A percentile compares a stretch with the other conserved stretches of the same genome.
These are phyloP conservation scores for Tetranychus cinnabarinus DNA, from an alignment of 1,140 invertebrate genomes.

Conservation along the genomic window DNA sequence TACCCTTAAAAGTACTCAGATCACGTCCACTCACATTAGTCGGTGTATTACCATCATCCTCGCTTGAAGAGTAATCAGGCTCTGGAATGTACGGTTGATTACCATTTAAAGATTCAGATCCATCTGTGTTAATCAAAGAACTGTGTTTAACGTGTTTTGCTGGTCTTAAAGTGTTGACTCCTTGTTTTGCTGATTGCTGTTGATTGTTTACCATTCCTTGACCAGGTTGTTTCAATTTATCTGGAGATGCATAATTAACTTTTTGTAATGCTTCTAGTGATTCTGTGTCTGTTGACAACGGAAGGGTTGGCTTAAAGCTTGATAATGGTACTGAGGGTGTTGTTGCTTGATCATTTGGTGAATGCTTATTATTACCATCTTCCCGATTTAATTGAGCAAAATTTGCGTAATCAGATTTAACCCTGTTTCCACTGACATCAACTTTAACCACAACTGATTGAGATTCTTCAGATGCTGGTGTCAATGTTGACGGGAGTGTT, in stretches of 20 bases:
- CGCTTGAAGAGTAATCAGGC: conserved; percentile 43
- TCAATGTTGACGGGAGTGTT: conserved; percentile 38
- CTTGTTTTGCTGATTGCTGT: not conserved
- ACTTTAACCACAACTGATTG: not conserved
- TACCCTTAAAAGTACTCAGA: not conserved
- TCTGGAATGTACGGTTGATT: conserved; percentile 52
- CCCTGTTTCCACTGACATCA: not conserved
- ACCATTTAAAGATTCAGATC: not conserved
- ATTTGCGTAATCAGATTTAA: conserved; percentile 1
- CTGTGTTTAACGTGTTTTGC: conserved; percentile 1
- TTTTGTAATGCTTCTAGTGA: not conserved
- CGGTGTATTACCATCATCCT: conserved; percentile 11
- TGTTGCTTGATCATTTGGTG: not conserved
- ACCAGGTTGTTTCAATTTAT: conserved; percentile 4
- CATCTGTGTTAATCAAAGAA: too few species aligned
- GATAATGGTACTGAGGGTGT: not conserved
- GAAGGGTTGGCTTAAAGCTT: too few species aligned
- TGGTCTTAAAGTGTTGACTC: not conserved
- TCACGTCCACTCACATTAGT: not conserved
- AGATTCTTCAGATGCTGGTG: conserved; percentile 17
- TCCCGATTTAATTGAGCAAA: not conserved
- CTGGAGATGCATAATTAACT: not conserved
- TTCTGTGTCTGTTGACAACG: not conserved
- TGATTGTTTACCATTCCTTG: not conserved
- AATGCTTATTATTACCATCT: not conserved